Percentiles rank a stretch among this genome's conserved stretches.
Conservation (phyloP, 2,888 invertebrate species). For the Patella pellucida region DNA sequence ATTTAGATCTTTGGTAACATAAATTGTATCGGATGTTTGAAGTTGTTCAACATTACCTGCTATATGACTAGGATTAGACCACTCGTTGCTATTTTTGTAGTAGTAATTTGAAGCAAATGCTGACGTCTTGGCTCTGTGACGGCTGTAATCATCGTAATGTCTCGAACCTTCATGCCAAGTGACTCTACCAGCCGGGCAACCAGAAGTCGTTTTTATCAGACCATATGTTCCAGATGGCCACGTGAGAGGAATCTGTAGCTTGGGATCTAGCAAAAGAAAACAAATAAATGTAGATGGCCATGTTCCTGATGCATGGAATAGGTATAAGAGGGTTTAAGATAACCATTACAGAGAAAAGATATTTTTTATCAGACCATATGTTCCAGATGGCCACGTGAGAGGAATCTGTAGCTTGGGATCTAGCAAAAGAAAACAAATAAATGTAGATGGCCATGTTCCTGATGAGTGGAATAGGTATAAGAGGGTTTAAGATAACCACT, state of each 20-base stretch:
- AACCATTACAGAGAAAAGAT: too few species aligned
- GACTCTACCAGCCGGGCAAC: slow-evolving; percentile 25
- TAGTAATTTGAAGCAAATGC: neutral
- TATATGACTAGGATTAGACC: slow-evolving; percentile 25
- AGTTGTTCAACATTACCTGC: slow-evolving; percentile 13
- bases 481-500: too few species aligned
- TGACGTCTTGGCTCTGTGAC: neutral
- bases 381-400: too few species aligned
- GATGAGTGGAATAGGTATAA: too few species aligned
- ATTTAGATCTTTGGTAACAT: too few species aligned
- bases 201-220: slow-evolving; percentile 24
- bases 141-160: slow-evolving; percentile 34
- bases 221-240: slow-evolving; percentile 38
- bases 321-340: slow-evolving; percentile 23
- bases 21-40: too few species aligned
- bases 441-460: too few species aligned
- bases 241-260: slow-evolving; percentile 28
- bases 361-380: too few species aligned
- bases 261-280: slow-evolving; percentile 22
- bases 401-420: too few species aligned
- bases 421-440: too few species aligned
- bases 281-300: too few species aligned
- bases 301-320: too few species aligned
- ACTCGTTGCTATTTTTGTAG: slow-evolving; percentile 23
- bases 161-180: slow-evolving; percentile 38